These are phyloP conservation scores for Lepidostoma basale DNA, from an alignment of 1,140 invertebrate genomes.

Conservation along the genomic window DNA sequence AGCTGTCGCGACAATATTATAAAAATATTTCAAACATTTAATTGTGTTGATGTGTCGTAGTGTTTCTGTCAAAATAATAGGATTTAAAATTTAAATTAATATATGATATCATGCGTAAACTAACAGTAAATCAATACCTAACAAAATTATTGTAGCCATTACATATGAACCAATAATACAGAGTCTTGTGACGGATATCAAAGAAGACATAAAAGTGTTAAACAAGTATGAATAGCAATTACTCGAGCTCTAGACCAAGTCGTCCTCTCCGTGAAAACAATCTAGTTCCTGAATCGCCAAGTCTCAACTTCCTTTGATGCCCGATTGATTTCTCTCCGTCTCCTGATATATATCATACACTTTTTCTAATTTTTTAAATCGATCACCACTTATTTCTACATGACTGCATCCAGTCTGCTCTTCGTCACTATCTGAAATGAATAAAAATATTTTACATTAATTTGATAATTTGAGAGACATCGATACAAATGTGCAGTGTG, in stretches of 20 bases:
- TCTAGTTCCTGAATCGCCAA: no score
- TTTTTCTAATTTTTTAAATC: slow-evolving; percentile 31
- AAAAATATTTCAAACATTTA: no score
- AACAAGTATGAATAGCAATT: slow-evolving; percentile 1
- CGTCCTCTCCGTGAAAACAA: no score
- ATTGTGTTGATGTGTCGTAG: no score
- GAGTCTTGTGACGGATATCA: neutral
- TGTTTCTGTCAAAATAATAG: no score
- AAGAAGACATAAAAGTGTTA: neutral
- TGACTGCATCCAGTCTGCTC: slow-evolving; percentile 19
- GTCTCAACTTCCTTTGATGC: slow-evolving; percentile 7
- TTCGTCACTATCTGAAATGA: slow-evolving; percentile 37
- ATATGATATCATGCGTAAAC: no score
- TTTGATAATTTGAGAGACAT: neutral
- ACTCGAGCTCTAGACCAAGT: no score
- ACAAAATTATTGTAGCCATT: no score
- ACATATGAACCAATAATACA: neutral
- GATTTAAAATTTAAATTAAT: no score
- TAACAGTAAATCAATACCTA: no score
- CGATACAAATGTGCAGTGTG: neutral
- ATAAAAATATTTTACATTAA: neutral
- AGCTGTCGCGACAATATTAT: no score
- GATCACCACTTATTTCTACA: slow-evolving; percentile 23
- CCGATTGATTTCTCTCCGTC: slow-evolving; percentile 11
- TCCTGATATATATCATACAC: slow-evolving; percentile 33